Conservation (phyloP, 2,888 invertebrate genomes). For the Lypha dubia region DNA sequence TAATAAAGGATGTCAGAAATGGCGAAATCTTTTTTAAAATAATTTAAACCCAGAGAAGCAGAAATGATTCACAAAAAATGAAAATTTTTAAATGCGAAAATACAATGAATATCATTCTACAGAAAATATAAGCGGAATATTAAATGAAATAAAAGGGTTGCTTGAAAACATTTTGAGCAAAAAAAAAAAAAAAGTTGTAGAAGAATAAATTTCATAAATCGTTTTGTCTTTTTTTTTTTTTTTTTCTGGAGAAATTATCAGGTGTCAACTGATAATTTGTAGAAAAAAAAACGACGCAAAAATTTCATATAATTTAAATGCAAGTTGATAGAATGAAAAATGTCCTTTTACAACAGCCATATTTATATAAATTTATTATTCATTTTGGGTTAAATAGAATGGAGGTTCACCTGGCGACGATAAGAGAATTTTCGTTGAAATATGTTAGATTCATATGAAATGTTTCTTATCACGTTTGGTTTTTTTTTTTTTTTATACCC, state of each 20-base stretch:
- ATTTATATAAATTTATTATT: no score
- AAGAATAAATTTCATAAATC: background rate
- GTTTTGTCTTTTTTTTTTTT: no score
- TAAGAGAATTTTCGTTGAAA: no score
- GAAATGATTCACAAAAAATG: background rate
- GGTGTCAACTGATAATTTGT: background rate
- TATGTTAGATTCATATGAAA: no score
- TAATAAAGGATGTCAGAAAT: background rate
- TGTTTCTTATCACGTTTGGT: no score
- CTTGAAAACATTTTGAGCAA: background rate
- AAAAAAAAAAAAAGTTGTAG: background rate
- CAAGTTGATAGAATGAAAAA: no score
- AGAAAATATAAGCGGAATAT: background rate
- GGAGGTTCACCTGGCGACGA: no score
- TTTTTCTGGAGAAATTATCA: background rate
- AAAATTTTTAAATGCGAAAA: background rate
- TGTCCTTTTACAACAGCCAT: no score
- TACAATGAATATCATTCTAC: background rate
- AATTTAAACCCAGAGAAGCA: conserved; percentile 1
- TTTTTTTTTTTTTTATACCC: no score
- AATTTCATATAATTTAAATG: background rate
- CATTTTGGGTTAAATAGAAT: no score
- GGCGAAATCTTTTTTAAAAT: background rate
- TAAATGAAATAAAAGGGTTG: background rate
- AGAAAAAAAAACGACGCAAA: background rate